phyloP scores from a whole-genome alignment of 2,113 vertebrate species.

The Tetrax tetrax region DNA sequence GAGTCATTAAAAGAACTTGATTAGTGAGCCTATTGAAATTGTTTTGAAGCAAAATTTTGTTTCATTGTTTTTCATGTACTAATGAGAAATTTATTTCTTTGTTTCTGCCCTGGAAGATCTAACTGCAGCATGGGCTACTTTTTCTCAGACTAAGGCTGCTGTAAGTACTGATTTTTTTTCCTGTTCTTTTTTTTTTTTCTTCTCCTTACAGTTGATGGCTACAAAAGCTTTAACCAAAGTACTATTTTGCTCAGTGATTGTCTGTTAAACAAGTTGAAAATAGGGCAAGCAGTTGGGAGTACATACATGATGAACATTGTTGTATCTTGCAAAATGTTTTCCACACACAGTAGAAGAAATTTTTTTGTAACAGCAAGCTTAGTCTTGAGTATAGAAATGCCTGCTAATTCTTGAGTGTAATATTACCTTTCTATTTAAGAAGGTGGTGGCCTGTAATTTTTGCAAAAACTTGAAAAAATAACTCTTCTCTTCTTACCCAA shows the following conservation, averaged over 20 bases:
- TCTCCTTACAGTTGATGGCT: not conserved
- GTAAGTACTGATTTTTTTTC: constrained; percentile 80
- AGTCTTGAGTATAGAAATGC: not conserved
- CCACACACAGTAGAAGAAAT: not conserved
- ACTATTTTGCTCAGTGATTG: not conserved
- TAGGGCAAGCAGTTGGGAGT: not conserved
- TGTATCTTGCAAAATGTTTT: not conserved
- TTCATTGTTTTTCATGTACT: constrained; percentile 13
- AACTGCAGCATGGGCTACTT: constrained; percentile 83
- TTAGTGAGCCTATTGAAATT: not conserved
- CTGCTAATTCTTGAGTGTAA: not conserved
- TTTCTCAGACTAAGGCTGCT: constrained; percentile 90
- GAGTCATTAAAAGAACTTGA: not conserved
- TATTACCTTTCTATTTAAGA: not conserved
- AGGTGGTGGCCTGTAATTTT: not conserved
- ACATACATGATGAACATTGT: not conserved
- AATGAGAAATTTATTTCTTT: constrained; percentile 25
- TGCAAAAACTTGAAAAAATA: not conserved
- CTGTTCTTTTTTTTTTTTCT: not conserved
- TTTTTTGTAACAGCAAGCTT: not conserved
- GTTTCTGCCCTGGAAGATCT: constrained; percentile 73
- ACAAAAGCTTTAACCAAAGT: not conserved
- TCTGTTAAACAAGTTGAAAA: not conserved
- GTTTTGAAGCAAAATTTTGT: not conserved
- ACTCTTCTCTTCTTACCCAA: not conserved